phyloP scores from a whole-genome alignment of 2,888 invertebrate genomes.

The Fragum whitleyi region DNA sequence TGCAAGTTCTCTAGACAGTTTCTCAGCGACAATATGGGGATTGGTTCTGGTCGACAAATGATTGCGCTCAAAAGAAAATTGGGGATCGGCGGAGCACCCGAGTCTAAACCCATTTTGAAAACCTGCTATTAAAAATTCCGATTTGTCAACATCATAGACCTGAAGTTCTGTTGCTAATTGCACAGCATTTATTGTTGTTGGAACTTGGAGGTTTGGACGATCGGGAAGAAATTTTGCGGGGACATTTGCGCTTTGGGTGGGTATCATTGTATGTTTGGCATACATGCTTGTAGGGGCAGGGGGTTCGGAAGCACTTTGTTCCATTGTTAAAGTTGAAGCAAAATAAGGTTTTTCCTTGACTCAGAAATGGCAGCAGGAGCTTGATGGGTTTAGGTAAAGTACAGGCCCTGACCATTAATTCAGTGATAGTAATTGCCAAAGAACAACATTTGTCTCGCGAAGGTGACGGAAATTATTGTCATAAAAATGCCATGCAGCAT shows the following conservation, averaged over 20 bases:
- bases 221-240: neutral
- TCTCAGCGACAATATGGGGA: conserved; percentile 27
- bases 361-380: neutral
- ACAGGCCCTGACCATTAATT: neutral
- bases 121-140: neutral
- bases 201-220: neutral
- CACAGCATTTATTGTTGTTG: neutral
- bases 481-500: neutral
- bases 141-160: neutral
- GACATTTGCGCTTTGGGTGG: neutral
- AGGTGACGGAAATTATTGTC: neutral
- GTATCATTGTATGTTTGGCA: neutral
- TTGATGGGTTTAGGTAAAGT: neutral
- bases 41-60: conserved; percentile 32
- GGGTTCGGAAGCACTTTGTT: neutral
- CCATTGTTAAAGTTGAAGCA: conserved; percentile 6
- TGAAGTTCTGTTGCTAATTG: neutral
- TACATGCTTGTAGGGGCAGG: neutral
- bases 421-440: neutral
- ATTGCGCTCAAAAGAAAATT: conserved; percentile 11
- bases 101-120: neutral
- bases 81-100: neutral
- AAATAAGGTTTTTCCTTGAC: neutral
- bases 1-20: conserved; percentile 38
- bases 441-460: neutral